These are phyloP conservation scores for Muntiacus muntjak DNA, from an alignment of 2,113 vertebrate genomes.

Conservation along the genomic window DNA sequence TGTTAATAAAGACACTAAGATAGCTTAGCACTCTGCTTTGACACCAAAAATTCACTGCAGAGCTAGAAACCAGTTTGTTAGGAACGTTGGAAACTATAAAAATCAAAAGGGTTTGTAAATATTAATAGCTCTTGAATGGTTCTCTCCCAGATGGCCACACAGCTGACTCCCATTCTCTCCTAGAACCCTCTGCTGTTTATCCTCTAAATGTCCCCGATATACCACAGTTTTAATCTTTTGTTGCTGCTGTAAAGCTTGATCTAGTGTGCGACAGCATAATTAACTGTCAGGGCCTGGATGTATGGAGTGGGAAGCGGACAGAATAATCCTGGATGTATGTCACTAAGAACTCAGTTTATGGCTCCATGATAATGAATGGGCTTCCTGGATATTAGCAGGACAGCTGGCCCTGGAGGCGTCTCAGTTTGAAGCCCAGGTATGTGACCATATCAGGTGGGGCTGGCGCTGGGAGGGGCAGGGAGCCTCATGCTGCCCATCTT, in stretches of 20 bases:
- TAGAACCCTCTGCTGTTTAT: slow-evolving; percentile 73
- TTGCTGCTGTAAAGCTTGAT: slow-evolving; percentile 83
- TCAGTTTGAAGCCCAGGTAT: slow-evolving; percentile 11
- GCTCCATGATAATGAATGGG: slow-evolving; percentile 77
- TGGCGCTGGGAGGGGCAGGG: not conserved
- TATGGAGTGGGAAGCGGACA: slow-evolving; percentile 63
- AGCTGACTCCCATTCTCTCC: slow-evolving; percentile 68
- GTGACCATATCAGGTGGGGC: not conserved
- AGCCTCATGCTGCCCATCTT: not conserved
- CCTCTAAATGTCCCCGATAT: slow-evolving; percentile 76
- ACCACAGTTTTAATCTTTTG: slow-evolving; percentile 83
- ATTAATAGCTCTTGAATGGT: slow-evolving; percentile 74
- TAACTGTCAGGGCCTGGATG: slow-evolving; percentile 81
- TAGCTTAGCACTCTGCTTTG: slow-evolving; percentile 21
- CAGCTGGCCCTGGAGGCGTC: slow-evolving; percentile 66
- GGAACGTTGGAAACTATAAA: slow-evolving; percentile 54
- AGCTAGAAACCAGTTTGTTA: slow-evolving; percentile 60
- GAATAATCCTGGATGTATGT: slow-evolving; percentile 72
- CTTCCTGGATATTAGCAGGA: slow-evolving; percentile 77
- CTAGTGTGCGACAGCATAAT: slow-evolving; percentile 81
- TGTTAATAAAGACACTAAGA: slow-evolving; percentile 50
- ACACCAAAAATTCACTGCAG: slow-evolving; percentile 64
- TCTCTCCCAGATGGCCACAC: slow-evolving; percentile 74
- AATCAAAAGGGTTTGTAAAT: slow-evolving; percentile 71
- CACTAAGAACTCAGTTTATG: slow-evolving; percentile 79